A percentile compares a stretch with the other conserved stretches of the same genome.
phyloP scores from a whole-genome alignment of 2,888 invertebrate species.

The Emmelina monodactyla region DNA sequence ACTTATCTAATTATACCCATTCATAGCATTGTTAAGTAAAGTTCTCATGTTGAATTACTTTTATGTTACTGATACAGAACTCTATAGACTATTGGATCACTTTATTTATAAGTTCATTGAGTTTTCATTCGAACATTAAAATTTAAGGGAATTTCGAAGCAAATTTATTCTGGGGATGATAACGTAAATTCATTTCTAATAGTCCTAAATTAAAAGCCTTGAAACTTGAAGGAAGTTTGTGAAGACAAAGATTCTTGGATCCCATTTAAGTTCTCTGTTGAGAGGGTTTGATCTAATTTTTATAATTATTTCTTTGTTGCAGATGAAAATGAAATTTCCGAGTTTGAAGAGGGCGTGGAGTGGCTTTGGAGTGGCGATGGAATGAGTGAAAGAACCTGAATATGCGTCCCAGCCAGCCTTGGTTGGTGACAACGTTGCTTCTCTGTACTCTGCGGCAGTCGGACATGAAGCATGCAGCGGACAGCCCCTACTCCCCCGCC shows the following conservation, averaged over 20 bases:
- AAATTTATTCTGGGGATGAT: no score
- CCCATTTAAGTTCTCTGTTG: neutral
- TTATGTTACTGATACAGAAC: no score
- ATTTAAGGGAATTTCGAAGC: no score
- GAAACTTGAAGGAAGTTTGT: no score
- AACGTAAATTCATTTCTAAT: no score
- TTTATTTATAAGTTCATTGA: no score
- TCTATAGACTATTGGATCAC: no score
- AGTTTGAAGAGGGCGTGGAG: neutral
- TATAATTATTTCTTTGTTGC: neutral
- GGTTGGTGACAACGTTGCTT: conserved; percentile 42
- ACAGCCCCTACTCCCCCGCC: conserved; percentile 18
- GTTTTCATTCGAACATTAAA: no score
- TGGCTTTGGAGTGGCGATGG: conserved; percentile 23
- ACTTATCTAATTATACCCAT: no score
- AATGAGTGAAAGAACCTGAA: conserved; percentile 34
- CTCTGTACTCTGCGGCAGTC: conserved; percentile 31
- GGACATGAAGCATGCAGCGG: conserved; percentile 36
- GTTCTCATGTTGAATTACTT: no score
- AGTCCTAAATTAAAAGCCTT: no score
- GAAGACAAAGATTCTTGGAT: neutral
- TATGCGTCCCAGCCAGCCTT: conserved; percentile 42
- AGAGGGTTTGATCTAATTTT: neutral
- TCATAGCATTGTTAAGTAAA: no score
- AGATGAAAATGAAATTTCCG: neutral